Evolutionary conservation across 2,797 vertebrate genomes (phyloP), one percentile per base, ranked within the genome.

Genomic region (Emys orbicularis): DNA sequence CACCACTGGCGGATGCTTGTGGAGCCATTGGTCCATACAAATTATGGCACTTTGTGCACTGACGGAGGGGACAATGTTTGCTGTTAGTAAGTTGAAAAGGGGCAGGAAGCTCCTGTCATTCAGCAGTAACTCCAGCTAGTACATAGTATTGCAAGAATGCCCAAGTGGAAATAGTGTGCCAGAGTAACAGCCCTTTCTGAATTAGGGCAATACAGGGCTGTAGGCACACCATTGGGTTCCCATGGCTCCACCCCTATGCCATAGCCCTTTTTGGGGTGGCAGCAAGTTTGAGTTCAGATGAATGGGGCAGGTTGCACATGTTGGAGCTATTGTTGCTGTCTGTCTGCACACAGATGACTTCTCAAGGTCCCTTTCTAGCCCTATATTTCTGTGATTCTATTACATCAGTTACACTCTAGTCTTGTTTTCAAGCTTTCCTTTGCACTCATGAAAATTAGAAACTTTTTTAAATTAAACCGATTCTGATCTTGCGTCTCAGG

Each of bases 21-120:
- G 65, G 65, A 72, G 18, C 8, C 10, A 2, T 72, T 41, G n/a
- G 16, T 65, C 16, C 8, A 2, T 65, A 65, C 34, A n/a, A 65
- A 65, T 34, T n/a, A n/a, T 18, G 34, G 19, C 19, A 41, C 65
- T 41, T 72, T 23, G n/a, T 68, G n/a, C 19, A 37, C 34, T 68
- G 18, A 37, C 1, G 4, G 16, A 68, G 61, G 15, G 61, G 16
- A n/a, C 34, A 68, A n/a, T 68, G 34, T 68, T 68, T 16, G 16
- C 65, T 68, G 16, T 37, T 41, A 37, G 10, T 41, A 21, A 68
- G n/a, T 44, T n/a, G 72, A 82, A 34, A 31, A 8, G 74, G n/a
- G 41, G 15, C 2, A 74, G 6, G 31, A 52, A 53, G 19, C 3
- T 10, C 27, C 34, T 1, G 1, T 8, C 0, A 1, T 79, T 34